phyloP scores from a whole-genome alignment of 2,113 vertebrate genomes.

The rat (Rattus norvegicus) region DNA sequence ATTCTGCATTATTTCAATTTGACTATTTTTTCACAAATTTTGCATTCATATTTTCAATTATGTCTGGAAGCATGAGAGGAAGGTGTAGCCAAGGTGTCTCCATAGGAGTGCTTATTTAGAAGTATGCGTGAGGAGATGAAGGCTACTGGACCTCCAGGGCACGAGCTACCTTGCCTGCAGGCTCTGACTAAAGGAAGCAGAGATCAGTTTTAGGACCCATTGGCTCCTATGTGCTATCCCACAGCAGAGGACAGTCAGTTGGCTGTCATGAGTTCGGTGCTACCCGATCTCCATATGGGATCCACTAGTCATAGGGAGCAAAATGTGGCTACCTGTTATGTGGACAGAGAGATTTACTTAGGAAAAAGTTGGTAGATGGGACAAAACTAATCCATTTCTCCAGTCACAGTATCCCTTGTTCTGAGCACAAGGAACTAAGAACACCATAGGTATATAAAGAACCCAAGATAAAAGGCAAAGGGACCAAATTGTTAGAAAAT shows the following conservation, averaged over 20 bases:
- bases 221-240: too few species aligned
- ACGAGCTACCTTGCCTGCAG: background rate
- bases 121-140: too few species aligned
- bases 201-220: background rate
- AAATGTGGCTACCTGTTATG: background rate
- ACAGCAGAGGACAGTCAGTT: background rate
- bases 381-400: background rate
- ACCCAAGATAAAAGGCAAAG: background rate
- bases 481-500: background rate
- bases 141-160: background rate
- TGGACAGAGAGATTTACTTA: background rate
- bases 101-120: background rate
- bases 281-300: background rate
- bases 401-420: background rate
- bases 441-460: background rate
- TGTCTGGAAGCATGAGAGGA: background rate
- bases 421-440: background rate
- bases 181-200: background rate
- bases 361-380: background rate
- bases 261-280: background rate
- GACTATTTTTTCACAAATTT: background rate
- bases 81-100: background rate
- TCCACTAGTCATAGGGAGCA: background rate
- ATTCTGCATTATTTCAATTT: conserved; percentile 16
- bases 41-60: background rate